phyloP scores from a whole-genome alignment of 2,113 vertebrate genomes.

The Microcebus lehilahytsara region DNA sequence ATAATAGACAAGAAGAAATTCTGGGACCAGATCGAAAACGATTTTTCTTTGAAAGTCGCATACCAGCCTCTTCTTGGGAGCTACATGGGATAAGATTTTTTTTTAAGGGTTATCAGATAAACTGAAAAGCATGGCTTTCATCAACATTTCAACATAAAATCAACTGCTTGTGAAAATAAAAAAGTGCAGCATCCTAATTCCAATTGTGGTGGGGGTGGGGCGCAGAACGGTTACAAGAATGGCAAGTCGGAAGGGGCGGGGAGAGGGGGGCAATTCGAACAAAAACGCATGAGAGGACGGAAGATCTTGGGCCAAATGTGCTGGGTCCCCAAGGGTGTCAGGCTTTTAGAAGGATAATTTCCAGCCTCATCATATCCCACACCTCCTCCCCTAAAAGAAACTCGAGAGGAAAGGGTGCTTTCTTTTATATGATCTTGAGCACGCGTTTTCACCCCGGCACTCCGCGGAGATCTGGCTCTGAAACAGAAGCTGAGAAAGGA shows the following conservation, averaged over 20 bases:
- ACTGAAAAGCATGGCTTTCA: not conserved
- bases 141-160: not conserved
- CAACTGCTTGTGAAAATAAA: not conserved
- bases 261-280: not conserved
- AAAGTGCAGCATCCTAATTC: not conserved
- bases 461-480: not conserved
- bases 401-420: not conserved
- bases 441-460: not conserved
- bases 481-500: not conserved
- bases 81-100: not conserved
- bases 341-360: not conserved
- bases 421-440: not conserved
- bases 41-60: not conserved
- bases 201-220: not conserved
- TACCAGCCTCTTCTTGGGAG: not conserved
- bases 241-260: not conserved
- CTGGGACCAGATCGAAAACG: not conserved
- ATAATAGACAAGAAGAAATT: not conserved
- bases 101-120: not conserved
- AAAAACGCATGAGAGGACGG: not conserved
- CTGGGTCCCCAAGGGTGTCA: not conserved
- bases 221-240: not conserved
- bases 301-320: not conserved
- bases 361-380: not conserved
- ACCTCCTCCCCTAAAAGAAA: not conserved